phyloP scores from a whole-genome alignment of 2,888 invertebrate species.

The Oligia latruncula region DNA sequence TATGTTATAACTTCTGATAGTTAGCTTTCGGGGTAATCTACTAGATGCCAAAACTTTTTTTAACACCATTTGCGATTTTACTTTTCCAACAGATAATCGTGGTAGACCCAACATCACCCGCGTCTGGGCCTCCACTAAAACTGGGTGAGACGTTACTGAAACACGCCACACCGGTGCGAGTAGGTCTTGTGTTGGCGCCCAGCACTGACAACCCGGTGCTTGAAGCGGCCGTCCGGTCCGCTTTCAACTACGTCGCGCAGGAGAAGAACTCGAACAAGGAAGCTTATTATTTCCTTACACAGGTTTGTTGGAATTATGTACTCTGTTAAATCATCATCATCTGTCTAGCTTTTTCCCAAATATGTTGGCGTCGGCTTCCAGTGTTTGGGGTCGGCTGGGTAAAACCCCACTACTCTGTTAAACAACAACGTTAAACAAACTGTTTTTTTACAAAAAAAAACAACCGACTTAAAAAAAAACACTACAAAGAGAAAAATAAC shows the following conservation, averaged over 20 bases:
- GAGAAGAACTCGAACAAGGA: slow-evolving; percentile 92
- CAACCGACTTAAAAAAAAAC: no score
- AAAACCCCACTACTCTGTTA: neutral
- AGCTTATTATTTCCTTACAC: slow-evolving; percentile 96
- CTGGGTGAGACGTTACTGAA: slow-evolving; percentile 97
- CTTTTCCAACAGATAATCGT: slow-evolving; percentile 92
- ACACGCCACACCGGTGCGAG: slow-evolving; percentile 96
- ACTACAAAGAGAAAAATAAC: no score
- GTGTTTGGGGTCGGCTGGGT: neutral
- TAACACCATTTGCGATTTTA: neutral
- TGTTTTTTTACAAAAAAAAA: no score
- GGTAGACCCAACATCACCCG: slow-evolving; percentile 94
- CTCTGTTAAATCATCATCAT: neutral
- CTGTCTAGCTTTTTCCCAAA: neutral
- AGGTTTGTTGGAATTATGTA: slow-evolving; percentile 86
- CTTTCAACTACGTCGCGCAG: slow-evolving; percentile 97
- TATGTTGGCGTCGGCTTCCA: neutral
- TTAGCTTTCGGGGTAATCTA: neutral
- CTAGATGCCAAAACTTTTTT: neutral
- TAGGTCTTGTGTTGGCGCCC: slow-evolving; percentile 96
- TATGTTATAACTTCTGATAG: neutral
- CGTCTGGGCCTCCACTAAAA: slow-evolving; percentile 93
- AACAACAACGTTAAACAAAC: no score
- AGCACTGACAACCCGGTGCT: slow-evolving; percentile 91
- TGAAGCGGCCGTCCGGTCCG: slow-evolving; percentile 95